These are phyloP conservation scores for Salarias fasciatus DNA, from an alignment of 2,797 vertebrate genomes.

Conservation along the genomic window DNA sequence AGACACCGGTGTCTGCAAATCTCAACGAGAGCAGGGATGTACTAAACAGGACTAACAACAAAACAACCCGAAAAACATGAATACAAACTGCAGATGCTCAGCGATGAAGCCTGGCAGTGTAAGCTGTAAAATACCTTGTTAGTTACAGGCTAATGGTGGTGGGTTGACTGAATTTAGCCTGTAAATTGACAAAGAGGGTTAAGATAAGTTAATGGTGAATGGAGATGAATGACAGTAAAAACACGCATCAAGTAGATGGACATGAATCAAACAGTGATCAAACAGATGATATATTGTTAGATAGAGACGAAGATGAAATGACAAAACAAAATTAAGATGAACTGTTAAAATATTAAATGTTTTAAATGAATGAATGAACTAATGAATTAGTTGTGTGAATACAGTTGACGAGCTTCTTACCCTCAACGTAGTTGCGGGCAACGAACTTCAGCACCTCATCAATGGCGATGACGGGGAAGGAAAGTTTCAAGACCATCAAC, in stretches of 20 bases:
- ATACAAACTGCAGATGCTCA: slow-evolving; percentile 22
- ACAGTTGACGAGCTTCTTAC: slow-evolving; percentile 76
- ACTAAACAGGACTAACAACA: neutral
- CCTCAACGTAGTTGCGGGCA: slow-evolving; percentile 92
- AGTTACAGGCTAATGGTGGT: slow-evolving; percentile 81
- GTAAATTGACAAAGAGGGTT: slow-evolving; percentile 70
- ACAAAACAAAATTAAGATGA: slow-evolving; percentile 32
- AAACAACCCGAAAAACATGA: slow-evolving; percentile 12
- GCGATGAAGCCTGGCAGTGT: neutral
- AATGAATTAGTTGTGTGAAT: neutral
- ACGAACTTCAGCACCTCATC: slow-evolving; percentile 92
- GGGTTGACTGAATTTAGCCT: slow-evolving; percentile 75
- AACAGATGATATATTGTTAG: slow-evolving; percentile 1
- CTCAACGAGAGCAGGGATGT: neutral
- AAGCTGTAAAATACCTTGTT: slow-evolving; percentile 72
- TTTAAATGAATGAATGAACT: slow-evolving; percentile 28
- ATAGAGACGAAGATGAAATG: slow-evolving; percentile 16
- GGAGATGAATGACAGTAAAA: slow-evolving; percentile 22
- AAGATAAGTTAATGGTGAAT: slow-evolving; percentile 62
- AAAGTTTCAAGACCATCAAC: slow-evolving; percentile 91
- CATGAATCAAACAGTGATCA: neutral
- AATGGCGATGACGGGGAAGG: slow-evolving; percentile 90
- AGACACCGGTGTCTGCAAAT: neutral
- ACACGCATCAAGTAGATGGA: slow-evolving; percentile 36
- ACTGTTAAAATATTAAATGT: slow-evolving; percentile 32